These are phyloP conservation scores for Parauchenoglanis punctatus DNA, from an alignment of 2,797 vertebrate species.

Conservation along the genomic window DNA sequence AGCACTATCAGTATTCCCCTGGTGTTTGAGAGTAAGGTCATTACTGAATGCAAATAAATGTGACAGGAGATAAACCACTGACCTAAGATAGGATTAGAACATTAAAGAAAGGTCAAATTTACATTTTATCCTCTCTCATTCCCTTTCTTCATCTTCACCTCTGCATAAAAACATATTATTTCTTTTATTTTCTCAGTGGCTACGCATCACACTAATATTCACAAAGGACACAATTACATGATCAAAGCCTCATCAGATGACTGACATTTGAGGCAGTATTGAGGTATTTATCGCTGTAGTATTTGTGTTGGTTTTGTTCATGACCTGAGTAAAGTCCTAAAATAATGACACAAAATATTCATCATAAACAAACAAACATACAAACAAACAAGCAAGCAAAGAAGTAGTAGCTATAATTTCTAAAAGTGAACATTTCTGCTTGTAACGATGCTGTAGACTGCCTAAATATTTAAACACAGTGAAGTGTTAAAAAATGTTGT, in stretches of 20 bases:
- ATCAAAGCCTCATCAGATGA: constrained; percentile 15
- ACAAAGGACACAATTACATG: constrained; percentile 12
- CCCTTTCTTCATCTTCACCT: constrained; percentile 36
- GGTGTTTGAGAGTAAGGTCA: constrained; percentile 62
- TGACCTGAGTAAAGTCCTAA: not conserved
- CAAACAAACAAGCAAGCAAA: too few relatives aligned
- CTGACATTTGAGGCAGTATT: not conserved
- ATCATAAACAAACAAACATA: not conserved
- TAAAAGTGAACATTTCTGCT: not conserved
- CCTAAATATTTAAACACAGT: not conserved
- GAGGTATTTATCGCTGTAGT: not conserved
- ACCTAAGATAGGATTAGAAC: constrained; percentile 59
- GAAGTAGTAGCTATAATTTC: not conserved
- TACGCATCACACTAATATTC: not conserved
- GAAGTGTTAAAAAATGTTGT: not conserved
- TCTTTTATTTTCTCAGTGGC: constrained; percentile 6
- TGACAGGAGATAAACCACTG: constrained; percentile 62
- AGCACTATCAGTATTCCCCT: constrained; percentile 62
- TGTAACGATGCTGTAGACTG: not conserved
- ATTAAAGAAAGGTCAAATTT: constrained; percentile 61
- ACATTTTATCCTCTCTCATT: constrained; percentile 51
- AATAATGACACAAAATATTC: not conserved
- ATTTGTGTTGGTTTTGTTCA: not conserved
- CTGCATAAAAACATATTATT: constrained; percentile 32
- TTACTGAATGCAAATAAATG: constrained; percentile 61